Base-by-base conservation (phyloP, 2,888 invertebrate genomes). In the Cremastobaeus sp. region DNA sequence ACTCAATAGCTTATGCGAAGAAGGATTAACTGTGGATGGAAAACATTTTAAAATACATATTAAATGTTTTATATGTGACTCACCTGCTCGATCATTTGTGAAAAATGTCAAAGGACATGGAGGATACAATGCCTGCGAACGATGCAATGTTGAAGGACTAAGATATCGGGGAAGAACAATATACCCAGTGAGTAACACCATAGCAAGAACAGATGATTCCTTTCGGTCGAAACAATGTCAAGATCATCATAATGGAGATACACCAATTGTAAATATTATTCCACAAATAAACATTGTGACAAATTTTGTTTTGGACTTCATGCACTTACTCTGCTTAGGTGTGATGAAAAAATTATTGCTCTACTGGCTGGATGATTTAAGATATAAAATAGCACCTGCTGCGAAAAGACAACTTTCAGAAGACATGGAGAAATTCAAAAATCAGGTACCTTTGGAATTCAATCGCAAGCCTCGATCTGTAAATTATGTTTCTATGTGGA, bases 61-160 rank as follows among this genome's bases (percentile, higher is more conserved):
- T n/a, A 66, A 76, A 55, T 73, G 66, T 20, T 69, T 77, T 18
- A 52, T 70, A 15, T 76, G 69, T 5, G 77, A 78, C 9, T 57
- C 64, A 9, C 78, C 74, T 0, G 76, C 74, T 11, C 57, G 77
- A 17, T 30, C 72, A 20, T 72, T 69, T 4, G 6, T 77, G 6
- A 77, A 78, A 54, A 37, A 47, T 39, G 65, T 69, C 8, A 70
- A 69, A 57, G 70, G 77, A 2, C 76, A 79, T 37, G 54, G 34
- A 4, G 77, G 77, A 1, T 68, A 66, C 18, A 17, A 60, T 48
- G 59, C 77, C 5, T 78, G 77, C 41, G 75, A 77, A 39, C 34
- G 77, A 14, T 78, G 76, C 4, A 18, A 0, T 14, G 54, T 76
- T 6, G 20, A 48, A 20, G 77, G 77, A 32, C 8, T 41, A 3